Evolutionary conservation across 1,140 invertebrate species (phyloP), one percentile per base, ranked within the genome.

Genomic region (Papilio dardanus): DNA sequence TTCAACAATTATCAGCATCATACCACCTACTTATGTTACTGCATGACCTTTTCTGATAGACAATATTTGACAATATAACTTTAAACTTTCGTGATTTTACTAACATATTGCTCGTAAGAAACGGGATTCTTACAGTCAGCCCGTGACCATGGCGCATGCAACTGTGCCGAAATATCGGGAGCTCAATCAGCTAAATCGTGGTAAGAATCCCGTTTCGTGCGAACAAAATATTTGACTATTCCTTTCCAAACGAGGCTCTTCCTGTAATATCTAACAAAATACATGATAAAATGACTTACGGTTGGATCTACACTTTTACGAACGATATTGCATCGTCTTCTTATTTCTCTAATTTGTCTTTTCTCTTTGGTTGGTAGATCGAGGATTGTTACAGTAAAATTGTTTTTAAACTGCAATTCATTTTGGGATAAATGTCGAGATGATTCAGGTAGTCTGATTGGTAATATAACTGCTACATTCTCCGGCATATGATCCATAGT

Each of bases 341-440:
- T 82, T 10, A 88, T 82, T 73, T 77, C 75, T 24, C 78, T 71
- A 8, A 85, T 58, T 74, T 80, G 81, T 24, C 73, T 54, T 58
- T 73, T 37, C 30, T 50, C 66, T 33, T 80, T 82, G 1, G 87
- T 74, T 14, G 86, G 86, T 24, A 88, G 68, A 76, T 88, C 85
- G 19, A 89, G 71, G 68, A 88, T 88, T 24, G 84, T 84, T 24
- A 88, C 87, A 19, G 83, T 87, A 74, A 88, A 90, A 77, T 90
- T 83, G 66, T 88, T 90, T 69, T 88, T 77, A 40, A 90, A 78
- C 46, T 74, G 73, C 16, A 73, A 31, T 54, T 73, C 50, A 35
- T 73, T 73, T 50, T 54, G 16, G 7, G 1, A 12, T 16, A n/a
- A 77, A 74, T 28, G 68, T 40, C 16, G 75, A 62, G 33, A 65